A percentile compares a stretch with the other conserved stretches of the same genome.
Conservation (phyloP, 2,888 invertebrate genomes). For the Periphyllus acericola region DNA sequence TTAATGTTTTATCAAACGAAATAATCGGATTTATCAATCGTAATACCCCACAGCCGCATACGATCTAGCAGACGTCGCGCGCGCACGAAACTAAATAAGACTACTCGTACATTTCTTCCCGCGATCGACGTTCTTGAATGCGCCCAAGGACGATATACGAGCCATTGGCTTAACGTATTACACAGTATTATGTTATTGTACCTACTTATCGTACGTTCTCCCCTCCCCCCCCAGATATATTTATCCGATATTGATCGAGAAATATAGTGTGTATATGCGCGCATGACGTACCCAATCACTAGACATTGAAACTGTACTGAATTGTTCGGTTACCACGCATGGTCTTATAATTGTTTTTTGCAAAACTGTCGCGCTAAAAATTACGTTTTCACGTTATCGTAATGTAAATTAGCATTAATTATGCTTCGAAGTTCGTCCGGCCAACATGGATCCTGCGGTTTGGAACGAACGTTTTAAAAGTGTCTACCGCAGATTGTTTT, state of each 20-base stretch:
- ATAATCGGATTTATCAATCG: constrained; percentile 40
- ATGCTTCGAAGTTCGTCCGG: no score
- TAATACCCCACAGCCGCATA: not conserved
- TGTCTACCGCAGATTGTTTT: no score
- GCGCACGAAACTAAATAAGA: not conserved
- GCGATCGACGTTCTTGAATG: not conserved
- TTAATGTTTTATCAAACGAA: constrained; percentile 42
- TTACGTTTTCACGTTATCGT: no score
- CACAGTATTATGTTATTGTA: not conserved
- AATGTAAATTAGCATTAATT: no score
- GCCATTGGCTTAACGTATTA: not conserved
- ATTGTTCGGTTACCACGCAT: no score
- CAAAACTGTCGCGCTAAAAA: no score
- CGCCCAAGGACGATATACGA: not conserved
- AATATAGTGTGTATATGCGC: not conserved
- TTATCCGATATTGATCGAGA: not conserved
- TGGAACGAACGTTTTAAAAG: no score
- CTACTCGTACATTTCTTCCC: not conserved
- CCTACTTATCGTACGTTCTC: no score
- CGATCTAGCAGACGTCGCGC: not conserved
- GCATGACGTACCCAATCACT: no score
- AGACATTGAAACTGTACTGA: no score
- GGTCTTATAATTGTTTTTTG: no score
- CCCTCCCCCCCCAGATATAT: not conserved
- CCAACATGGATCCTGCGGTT: no score